phyloP scores from a whole-genome alignment of 1,140 invertebrate species.

The Neodiprion virginianus region DNA sequence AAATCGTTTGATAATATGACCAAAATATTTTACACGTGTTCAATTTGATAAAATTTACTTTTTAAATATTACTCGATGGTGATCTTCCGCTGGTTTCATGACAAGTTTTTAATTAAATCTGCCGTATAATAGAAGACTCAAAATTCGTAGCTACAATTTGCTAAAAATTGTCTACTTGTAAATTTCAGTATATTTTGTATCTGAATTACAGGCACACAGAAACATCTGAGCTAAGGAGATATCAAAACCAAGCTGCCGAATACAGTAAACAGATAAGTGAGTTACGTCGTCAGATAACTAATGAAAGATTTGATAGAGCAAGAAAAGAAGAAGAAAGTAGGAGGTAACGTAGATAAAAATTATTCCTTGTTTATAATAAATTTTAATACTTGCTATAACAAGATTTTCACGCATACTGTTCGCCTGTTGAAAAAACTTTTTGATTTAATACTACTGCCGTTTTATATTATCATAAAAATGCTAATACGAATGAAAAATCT shows the following conservation, averaged over 20 bases:
- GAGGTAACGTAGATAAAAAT: constrained; percentile 37
- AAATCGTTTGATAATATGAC: constrained; percentile 37
- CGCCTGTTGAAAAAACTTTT: neutral
- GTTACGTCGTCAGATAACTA: constrained; percentile 63
- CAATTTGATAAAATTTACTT: too few species aligned
- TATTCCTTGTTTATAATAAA: constrained; percentile 1
- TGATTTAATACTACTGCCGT: constrained; percentile 13
- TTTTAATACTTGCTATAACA: neutral
- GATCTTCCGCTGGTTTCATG: too few species aligned
- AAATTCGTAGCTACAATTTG: too few species aligned
- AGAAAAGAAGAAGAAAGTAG: constrained; percentile 50
- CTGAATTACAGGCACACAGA: constrained; percentile 55
- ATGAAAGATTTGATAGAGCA: constrained; percentile 61
- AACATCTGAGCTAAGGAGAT: constrained; percentile 61
- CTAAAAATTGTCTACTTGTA: neutral
- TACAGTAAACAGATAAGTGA: constrained; percentile 63
- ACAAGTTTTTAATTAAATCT: too few species aligned
- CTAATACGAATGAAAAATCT: neutral
- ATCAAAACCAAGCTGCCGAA: constrained; percentile 63
- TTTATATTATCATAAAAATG: constrained; percentile 17
- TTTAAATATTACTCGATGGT: too few species aligned
- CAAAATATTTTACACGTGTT: too few species aligned
- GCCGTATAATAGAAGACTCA: too few species aligned
- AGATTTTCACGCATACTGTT: too few species aligned
- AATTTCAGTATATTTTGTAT: constrained; percentile 13